phyloP scores from a whole-genome alignment of 2,113 vertebrate genomes.

The Raja brachyura region DNA sequence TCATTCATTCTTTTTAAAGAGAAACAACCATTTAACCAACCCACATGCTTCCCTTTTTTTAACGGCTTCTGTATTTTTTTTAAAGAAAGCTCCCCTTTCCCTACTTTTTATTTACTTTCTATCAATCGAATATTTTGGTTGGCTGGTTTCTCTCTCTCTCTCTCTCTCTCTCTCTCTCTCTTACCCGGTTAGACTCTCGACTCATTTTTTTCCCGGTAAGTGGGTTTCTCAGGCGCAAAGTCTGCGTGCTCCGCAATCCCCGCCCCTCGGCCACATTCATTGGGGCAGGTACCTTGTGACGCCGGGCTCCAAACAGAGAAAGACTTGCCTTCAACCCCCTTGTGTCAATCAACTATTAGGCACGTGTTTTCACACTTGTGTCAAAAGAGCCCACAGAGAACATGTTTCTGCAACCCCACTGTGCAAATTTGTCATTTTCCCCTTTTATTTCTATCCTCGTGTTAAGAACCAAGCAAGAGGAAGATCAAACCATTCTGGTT shows the following conservation, averaged over 20 bases:
- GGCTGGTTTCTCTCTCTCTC: background rate
- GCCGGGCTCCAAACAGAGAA: background rate
- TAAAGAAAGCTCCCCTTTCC: background rate
- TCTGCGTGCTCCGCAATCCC: background rate
- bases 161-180: conserved; percentile 13
- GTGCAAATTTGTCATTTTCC: too few species aligned
- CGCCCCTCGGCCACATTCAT: background rate
- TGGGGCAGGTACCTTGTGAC: conserved; percentile 18
- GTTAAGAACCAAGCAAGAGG: too few species aligned
- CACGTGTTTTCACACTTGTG: background rate
- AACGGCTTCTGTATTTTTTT: background rate
- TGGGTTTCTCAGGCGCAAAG: conserved; percentile 18
- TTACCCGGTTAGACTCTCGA: conserved; percentile 30
- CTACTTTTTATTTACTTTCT: conserved; percentile 33
- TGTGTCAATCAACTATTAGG: background rate
- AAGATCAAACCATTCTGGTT: background rate
- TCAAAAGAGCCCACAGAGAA: background rate
- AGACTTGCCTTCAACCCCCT: too few species aligned
- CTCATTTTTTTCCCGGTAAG: conserved; percentile 31
- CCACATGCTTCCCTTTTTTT: background rate
- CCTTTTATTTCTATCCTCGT: too few species aligned
- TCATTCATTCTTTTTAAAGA: conserved; percentile 19
- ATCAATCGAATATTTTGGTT: background rate
- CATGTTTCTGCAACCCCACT: background rate
- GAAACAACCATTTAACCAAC: background rate